Evolutionary conservation across 2,113 vertebrate genomes (phyloP).

Genomic region (Sceloporus tristichus): DNA sequence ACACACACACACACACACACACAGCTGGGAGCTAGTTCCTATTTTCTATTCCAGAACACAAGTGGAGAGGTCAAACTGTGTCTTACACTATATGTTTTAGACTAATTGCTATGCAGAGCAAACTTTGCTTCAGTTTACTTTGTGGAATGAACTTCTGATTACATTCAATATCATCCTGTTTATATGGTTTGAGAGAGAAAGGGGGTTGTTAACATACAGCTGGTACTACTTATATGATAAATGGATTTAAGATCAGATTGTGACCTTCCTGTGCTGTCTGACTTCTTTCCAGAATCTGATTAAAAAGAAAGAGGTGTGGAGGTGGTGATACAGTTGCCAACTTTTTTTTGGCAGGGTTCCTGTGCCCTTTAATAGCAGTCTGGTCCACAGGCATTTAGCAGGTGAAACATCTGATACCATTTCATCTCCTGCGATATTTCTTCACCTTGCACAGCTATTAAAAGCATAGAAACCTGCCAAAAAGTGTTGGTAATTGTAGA

Average conservation of each 20-base stretch:
- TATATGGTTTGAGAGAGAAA: constrained; percentile 11
- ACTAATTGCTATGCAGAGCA: constrained; percentile 43
- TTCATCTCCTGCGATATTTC: background rate
- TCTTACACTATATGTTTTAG: constrained; percentile 56
- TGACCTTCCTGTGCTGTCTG: constrained; percentile 23
- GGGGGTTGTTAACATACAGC: constrained; percentile 1
- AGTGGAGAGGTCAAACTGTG: constrained; percentile 46
- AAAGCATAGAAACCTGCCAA: background rate
- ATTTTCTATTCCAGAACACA: constrained; percentile 66
- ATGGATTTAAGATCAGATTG: constrained; percentile 17
- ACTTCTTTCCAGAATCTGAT: constrained; percentile 20
- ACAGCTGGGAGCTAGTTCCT: constrained; percentile 3
- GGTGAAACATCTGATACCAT: background rate
- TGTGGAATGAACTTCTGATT: constrained; percentile 40
- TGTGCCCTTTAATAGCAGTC: background rate
- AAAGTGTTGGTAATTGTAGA: background rate
- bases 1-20: constrained; percentile 33
- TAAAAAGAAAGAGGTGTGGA: constrained; percentile 16
- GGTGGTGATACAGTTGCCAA: background rate
- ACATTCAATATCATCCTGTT: constrained; percentile 24
- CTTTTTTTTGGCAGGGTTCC: background rate
- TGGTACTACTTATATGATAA: constrained; percentile 24
- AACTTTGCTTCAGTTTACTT: constrained; percentile 37
- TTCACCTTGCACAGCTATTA: background rate
- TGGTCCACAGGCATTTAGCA: background rate